These are phyloP conservation scores for Epinephelus coioides DNA, from an alignment of 2,797 vertebrate species.

Conservation along the genomic window DNA sequence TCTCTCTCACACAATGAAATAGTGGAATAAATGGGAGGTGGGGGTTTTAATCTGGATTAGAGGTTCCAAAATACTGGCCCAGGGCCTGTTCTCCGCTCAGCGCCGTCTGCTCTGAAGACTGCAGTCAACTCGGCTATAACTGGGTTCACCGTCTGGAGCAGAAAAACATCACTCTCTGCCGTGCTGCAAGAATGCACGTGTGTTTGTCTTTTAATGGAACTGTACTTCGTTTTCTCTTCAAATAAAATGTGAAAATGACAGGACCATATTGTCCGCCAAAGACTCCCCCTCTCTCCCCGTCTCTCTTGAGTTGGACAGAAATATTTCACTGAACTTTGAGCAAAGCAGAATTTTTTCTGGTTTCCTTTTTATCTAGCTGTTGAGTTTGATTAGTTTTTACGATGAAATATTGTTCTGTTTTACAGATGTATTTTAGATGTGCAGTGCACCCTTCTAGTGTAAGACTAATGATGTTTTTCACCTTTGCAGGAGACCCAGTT, in stretches of 20 bases:
- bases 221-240: constrained; percentile 61
- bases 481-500: constrained; percentile 68
- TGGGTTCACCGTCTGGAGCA: constrained; percentile 61
- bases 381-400: constrained; percentile 65
- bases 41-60: constrained; percentile 84
- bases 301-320: constrained; percentile 41
- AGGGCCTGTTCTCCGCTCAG: constrained; percentile 69
- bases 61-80: constrained; percentile 77
- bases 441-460: constrained; percentile 48
- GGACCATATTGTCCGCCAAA: constrained; percentile 41
- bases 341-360: constrained; percentile 15
- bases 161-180: constrained; percentile 50
- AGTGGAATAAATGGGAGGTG: constrained; percentile 66
- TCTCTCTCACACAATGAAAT: constrained; percentile 69
- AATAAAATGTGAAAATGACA: constrained; percentile 66
- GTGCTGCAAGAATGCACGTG: constrained; percentile 48
- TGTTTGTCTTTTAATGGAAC: constrained; percentile 68
- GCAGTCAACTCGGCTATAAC: constrained; percentile 61
- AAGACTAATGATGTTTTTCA: constrained; percentile 74
- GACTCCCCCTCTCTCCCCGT: constrained; percentile 19
- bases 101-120: constrained; percentile 64
- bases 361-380: constrained; percentile 40
- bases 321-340: constrained; percentile 54
- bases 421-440: constrained; percentile 72
- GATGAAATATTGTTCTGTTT: constrained; percentile 64